phyloP scores from a whole-genome alignment of 2,888 invertebrate genomes.

The Drosophila meridionalis region DNA sequence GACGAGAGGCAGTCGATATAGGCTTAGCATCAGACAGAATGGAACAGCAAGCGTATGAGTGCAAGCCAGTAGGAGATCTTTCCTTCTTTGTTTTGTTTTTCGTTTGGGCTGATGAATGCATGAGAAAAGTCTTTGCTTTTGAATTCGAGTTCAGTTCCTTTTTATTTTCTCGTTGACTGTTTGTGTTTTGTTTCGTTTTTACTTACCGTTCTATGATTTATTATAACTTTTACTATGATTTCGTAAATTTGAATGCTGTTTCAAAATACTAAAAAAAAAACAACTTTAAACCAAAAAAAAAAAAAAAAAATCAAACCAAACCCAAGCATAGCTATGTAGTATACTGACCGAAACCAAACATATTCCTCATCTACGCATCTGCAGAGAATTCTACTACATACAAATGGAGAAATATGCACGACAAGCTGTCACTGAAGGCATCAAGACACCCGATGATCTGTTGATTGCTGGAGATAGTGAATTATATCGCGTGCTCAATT shows the following conservation, averaged over 20 bases:
- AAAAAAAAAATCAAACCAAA: conserved; percentile 16
- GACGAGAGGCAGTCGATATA: conserved; percentile 42
- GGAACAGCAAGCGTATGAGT: conserved; percentile 11
- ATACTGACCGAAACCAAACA: conserved; percentile 75
- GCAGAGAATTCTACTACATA: conserved; percentile 99
- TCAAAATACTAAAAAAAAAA: conserved; percentile 32
- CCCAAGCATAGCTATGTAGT: conserved; percentile 54
- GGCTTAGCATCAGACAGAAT: conserved; percentile 34
- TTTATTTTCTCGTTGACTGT: conserved; percentile 13
- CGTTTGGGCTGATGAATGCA: conserved; percentile 35
- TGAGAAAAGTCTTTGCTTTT: conserved; percentile 53
- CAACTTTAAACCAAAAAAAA: conserved; percentile 11
- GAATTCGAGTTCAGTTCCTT: conserved; percentile 55
- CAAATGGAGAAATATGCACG: conserved; percentile 99
- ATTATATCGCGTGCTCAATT: conserved; percentile 98
- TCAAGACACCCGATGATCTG: conserved; percentile 96
- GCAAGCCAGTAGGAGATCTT: conserved; percentile 22
- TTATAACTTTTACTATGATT: conserved; percentile 49
- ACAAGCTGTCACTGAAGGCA: conserved; percentile 98
- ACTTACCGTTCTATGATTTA: conserved; percentile 27
- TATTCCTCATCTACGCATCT: conserved; percentile 84
- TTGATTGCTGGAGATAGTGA: conserved; percentile 98
- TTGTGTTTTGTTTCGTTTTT: conserved; percentile 22
- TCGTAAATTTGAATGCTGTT: conserved; percentile 77
- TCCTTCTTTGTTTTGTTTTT: conserved; percentile 16